Evolutionary conservation across 2,113 vertebrate species (phyloP), one percentile per base, ranked within the genome.

Genomic region (Cyprinodon brontotheroides): DNA sequence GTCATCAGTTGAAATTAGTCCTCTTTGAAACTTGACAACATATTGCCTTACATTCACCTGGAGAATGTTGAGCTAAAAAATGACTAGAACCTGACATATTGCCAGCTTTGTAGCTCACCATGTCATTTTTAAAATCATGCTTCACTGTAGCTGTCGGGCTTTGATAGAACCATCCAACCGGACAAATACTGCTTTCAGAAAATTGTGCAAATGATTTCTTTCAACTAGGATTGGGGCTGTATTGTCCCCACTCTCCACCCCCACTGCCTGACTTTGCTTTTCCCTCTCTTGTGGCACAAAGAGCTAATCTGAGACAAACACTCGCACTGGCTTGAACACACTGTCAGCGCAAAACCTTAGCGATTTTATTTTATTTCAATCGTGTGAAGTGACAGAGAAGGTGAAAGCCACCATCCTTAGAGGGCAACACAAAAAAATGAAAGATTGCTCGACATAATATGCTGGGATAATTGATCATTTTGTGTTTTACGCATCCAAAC

Each of bases 241-340:
- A 89, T 91, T 90, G 83, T 85, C 74, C 67, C 76, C 43, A 68
- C 45, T 11, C 7, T 43, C 20, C 40, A 0, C 61, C 22, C 47
- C n/a, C 11, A 43, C 43, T 43, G 66, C 69, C 65, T 68, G 65
- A 50, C 60, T 62, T 62, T 71, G 84, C 78, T 61, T 79, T 69
- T 63, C 78, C 80, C 73, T 88, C 75, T 57, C 79, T 80, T 38
- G 68, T 41, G 45, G 78, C 81, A 87, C 82, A 78, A 86, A 84
- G 77, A 81, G 68, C 86, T 93, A 89, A 93, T 92, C 89, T 91
- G 89, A 77, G 85, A 89, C 64, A 60, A 91, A 90, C 89, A 87
- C 85, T 74, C 57, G 70, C 67, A 41, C 71, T 72, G 53, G 86
- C 77, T 83, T 68, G 69, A 86, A 91, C 89, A 87, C 74, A 68